A percentile compares a stretch with the other conserved stretches of the same genome.
phyloP scores from a whole-genome alignment of 2,113 vertebrate species.

The Mustela nigripes region DNA sequence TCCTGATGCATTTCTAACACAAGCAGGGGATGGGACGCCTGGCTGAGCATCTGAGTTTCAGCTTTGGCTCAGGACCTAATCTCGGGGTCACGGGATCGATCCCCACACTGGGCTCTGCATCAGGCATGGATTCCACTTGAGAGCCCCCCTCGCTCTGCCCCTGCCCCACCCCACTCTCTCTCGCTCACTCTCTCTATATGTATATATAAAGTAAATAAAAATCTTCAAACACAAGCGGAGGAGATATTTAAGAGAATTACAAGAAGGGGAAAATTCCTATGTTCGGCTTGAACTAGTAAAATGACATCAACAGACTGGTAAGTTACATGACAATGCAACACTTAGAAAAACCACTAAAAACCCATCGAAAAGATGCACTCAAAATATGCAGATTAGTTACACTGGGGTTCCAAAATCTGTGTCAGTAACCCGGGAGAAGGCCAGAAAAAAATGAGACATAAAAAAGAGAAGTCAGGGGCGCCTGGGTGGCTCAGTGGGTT shows the following conservation, averaged over 20 bases:
- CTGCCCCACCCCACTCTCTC: neutral
- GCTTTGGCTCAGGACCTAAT: too few species aligned
- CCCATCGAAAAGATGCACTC: neutral
- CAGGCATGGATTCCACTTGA: neutral
- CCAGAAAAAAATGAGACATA: neutral
- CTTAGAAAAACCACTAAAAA: neutral
- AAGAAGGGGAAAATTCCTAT: neutral
- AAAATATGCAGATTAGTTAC: neutral
- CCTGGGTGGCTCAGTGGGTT: too few species aligned
- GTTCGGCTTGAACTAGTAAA: neutral
- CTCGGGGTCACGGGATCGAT: neutral
- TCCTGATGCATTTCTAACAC: neutral
- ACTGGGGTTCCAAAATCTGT: neutral
- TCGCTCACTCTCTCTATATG: rapidly evolving
- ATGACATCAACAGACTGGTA: neutral
- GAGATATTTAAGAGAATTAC: neutral
- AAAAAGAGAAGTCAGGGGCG: neutral
- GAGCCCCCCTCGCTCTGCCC: neutral
- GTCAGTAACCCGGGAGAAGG: neutral
- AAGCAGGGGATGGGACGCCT: neutral
- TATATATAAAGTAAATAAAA: neutral
- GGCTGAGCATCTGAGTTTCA: too few species aligned
- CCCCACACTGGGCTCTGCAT: neutral
- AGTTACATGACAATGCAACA: neutral
- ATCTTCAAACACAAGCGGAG: neutral